Base-by-base conservation (phyloP, 1,140 invertebrate genomes). In the Leptinotarsa texana region DNA sequence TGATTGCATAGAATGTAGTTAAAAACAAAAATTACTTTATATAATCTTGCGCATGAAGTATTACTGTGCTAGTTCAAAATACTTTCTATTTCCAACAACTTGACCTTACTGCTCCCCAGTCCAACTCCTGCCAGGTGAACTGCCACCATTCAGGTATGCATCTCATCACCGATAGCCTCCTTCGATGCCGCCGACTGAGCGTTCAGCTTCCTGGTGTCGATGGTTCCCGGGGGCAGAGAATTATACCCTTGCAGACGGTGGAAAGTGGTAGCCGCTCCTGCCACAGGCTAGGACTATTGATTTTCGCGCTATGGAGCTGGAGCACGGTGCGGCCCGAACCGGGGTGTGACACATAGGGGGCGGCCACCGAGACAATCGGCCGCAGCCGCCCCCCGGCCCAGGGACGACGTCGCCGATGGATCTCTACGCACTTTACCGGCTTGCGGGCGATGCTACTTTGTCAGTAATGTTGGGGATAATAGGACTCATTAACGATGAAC, bases 261-360 rank as follows among this genome's bases (percentile, higher is more conserved):
- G 13, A n/a, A 33, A 33, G 51, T 57, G 66, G 13, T 68, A 33
- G 66, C 42, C 66, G 66, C 66, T 68, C 17, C 66, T 42, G 66
- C 66, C 42, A 68, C 42, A 68, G 66, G 66, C 66, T 68, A 68
- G 66, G 66, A 68, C 66, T 68, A 68, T 68, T 68, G 66, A 68
- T 68, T 68, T 68, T 68, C 66, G 66, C 66, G 66, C 24, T 18
- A 68, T 68, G 66, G 24, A 42, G 42, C 66, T 27, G 24, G n/a
- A 27, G 24, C 24, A 68, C 66, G n/a, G 33, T 42, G 24, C 66
- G 66, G n/a, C 66, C 66, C 66, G 42, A 42, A 42, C 24, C 33
- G 24, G 66, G 66, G 66, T 68, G 33, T 68, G 66, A 68, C 66
- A 68, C 33, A 42, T 47, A 68, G 66, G 66, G 66, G 66, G 66